Evolutionary conservation across 2,888 invertebrate genomes (phyloP).

Genomic region (Pheosia gnoma): DNA sequence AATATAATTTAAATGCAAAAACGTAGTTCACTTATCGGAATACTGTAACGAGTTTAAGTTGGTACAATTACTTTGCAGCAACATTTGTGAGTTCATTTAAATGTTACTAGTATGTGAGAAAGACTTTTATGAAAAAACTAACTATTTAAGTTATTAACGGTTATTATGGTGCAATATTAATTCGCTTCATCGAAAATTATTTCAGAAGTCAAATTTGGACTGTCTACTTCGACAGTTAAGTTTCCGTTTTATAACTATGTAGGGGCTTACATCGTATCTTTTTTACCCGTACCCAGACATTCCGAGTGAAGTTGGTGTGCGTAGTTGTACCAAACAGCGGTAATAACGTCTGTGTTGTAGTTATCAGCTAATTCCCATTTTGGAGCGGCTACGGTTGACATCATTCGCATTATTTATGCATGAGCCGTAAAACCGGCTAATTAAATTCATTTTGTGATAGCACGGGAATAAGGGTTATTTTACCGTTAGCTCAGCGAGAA

Average conservation of each 20-base stretch:
- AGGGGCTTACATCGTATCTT: too few species aligned
- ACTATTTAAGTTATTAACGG: too few species aligned
- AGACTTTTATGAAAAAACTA: too few species aligned
- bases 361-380: conserved; percentile 17
- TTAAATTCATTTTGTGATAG: conserved; percentile 26
- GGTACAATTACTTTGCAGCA: too few species aligned
- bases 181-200: too few species aligned
- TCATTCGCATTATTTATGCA: conserved; percentile 36
- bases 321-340: background rate
- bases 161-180: too few species aligned
- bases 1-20: background rate
- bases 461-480: background rate
- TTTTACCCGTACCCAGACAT: too few species aligned
- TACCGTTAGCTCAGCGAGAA: background rate
- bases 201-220: too few species aligned
- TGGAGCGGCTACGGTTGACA: conserved; percentile 8
- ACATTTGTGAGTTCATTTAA: too few species aligned
- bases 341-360: conserved; percentile 21
- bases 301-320: background rate
- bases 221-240: too few species aligned
- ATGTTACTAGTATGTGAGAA: too few species aligned
- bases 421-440: conserved; percentile 24
- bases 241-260: too few species aligned
- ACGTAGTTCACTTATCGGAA: background rate
- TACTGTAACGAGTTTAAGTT: background rate